Evolutionary conservation across 2,113 vertebrate genomes (phyloP).

Genomic region (Catharus bicknelli): DNA sequence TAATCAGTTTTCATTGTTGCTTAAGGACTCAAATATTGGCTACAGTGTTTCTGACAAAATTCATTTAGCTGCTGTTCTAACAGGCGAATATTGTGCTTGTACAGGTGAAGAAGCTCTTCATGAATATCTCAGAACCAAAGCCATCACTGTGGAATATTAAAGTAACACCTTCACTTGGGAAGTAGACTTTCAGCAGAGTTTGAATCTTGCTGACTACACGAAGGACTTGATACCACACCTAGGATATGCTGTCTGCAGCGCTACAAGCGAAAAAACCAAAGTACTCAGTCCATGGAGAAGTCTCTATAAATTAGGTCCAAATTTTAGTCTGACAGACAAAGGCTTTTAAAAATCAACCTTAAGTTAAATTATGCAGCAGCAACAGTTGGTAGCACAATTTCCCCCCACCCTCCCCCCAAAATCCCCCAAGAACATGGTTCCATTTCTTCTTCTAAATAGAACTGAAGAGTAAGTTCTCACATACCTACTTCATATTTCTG

Average conservation of each 20-base stretch:
- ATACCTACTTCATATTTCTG: not conserved
- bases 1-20: not conserved
- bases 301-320: not conserved
- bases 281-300: not conserved
- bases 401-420: not conserved
- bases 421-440: not conserved
- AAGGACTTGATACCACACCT: not conserved
- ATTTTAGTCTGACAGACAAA: not conserved
- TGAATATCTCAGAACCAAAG: slow-evolving; percentile 96
- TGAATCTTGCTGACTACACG: not conserved
- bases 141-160: slow-evolving; percentile 94
- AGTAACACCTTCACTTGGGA: not conserved
- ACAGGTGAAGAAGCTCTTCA: slow-evolving; percentile 93
- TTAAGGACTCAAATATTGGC: not conserved
- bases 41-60: not conserved
- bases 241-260: not conserved
- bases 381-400: not conserved
- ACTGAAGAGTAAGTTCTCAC: not conserved
- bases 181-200: not conserved
- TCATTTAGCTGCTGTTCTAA: not conserved
- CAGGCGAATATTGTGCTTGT: not conserved
- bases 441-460: not conserved
- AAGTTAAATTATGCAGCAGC: not conserved
- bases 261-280: not conserved
- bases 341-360: not conserved